A percentile compares a stretch with the other conserved stretches of the same genome.
phyloP scores from a whole-genome alignment of 2,113 vertebrate genomes.

The Thamnaconus septentrionalis region DNA sequence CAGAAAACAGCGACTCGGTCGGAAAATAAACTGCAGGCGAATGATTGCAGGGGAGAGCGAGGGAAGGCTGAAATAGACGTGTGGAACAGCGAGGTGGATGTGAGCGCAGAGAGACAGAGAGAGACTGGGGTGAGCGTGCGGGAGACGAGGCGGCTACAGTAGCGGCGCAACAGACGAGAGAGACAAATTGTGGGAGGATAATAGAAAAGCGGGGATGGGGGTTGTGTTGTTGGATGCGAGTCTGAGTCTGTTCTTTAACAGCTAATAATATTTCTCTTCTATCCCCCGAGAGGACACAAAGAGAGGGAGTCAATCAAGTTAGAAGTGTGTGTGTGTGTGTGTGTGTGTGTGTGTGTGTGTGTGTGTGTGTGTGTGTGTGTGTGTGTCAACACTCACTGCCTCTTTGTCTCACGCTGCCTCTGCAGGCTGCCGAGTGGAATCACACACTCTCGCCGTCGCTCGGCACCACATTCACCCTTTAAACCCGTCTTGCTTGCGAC shows the following conservation, averaged over 20 bases:
- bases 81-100: conserved; percentile 9
- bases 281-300: conserved; percentile 36
- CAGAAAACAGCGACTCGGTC: not conserved
- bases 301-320: conserved; percentile 34
- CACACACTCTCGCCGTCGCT: no score
- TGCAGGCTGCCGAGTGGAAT: no score
- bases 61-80: conserved; percentile 14
- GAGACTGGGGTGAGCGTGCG: not conserved
- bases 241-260: conserved; percentile 21
- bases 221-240: conserved; percentile 9
- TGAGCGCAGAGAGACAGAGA: not conserved
- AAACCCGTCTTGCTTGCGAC: no score
- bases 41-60: no score
- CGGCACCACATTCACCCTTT: no score
- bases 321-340: conserved; percentile 23
- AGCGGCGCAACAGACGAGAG: not conserved
- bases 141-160: not conserved
- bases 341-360: conserved; percentile 17
- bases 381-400: no score
- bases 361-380: conserved; percentile 1
- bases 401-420: no score
- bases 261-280: conserved; percentile 42
- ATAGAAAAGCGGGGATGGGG: conserved; percentile 1
- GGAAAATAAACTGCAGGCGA: no score
- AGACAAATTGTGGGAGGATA: conserved; percentile 6